A percentile compares a stretch with the other conserved stretches of the same genome.
Evolutionary conservation across 2,888 invertebrate species (phyloP).

Genomic region (Drosophila pseudotalamancana): DNA sequence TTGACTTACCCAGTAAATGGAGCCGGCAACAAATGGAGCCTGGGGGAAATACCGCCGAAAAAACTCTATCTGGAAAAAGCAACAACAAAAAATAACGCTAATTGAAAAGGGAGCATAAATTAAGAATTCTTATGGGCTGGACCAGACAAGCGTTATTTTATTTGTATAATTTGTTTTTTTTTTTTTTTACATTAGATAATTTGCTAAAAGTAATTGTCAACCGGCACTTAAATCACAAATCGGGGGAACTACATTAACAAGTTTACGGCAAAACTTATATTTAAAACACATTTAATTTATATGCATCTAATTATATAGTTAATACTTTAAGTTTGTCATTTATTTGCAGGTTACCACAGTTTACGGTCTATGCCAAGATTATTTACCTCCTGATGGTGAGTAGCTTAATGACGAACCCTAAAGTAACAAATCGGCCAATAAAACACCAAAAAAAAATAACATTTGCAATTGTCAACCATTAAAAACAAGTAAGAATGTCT

Average conservation of each 20-base stretch:
- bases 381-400: constrained; percentile 95
- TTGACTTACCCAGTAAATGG: constrained; percentile 44
- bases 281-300: background rate
- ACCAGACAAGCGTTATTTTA: background rate
- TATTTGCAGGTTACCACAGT: constrained; percentile 93
- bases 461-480: too few species aligned
- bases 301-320: background rate
- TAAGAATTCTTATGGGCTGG: constrained; percentile 24
- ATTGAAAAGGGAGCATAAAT: constrained; percentile 33
- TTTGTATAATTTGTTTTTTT: too few species aligned
- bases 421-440: background rate
- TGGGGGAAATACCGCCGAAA: constrained; percentile 35
- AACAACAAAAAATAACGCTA: background rate
- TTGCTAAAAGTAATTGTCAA: background rate
- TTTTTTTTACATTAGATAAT: background rate
- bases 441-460: background rate
- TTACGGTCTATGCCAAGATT: constrained; percentile 95
- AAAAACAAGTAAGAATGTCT: background rate
- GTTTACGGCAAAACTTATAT: background rate
- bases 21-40: constrained; percentile 4
- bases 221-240: background rate
- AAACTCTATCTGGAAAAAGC: constrained; percentile 14
- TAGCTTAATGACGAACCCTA: constrained; percentile 54
- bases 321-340: constrained; percentile 29
- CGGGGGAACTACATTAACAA: constrained; percentile 6